phyloP scores from a whole-genome alignment of 2,797 vertebrate genomes.

The Myiotriccus ornatus region DNA sequence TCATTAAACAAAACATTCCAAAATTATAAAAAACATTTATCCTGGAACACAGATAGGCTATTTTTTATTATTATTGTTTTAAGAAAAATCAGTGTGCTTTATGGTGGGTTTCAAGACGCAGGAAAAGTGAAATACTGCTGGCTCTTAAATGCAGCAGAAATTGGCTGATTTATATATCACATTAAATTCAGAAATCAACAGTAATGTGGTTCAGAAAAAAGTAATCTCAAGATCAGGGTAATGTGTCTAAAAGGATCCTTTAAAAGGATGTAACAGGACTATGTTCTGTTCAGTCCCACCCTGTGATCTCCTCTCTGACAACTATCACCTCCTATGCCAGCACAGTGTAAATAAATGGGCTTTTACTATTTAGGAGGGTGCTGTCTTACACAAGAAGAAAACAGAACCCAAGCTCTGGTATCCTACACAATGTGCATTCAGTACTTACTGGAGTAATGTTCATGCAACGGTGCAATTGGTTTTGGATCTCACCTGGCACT shows the following conservation, averaged over 20 bases:
- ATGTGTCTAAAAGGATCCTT: neutral
- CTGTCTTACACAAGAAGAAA: neutral
- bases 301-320: neutral
- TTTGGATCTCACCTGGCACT: neutral
- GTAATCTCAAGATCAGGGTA: neutral
- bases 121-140: neutral
- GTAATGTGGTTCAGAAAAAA: neutral
- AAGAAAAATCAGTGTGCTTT: neutral
- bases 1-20: neutral
- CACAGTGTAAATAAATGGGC: neutral
- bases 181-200: neutral
- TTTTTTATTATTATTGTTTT: neutral
- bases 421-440: neutral
- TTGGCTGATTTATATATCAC: neutral
- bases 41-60: neutral
- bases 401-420: neutral
- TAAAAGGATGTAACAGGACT: neutral
- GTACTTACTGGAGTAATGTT: neutral
- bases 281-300: neutral
- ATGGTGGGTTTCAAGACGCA: neutral
- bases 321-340: neutral
- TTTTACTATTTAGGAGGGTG: neutral
- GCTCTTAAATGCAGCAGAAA: neutral
- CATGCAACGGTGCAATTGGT: neutral
- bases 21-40: neutral